Conservation (phyloP, 53 echinoderm and acorn worm species). For the Holothuria scabra region DNA sequence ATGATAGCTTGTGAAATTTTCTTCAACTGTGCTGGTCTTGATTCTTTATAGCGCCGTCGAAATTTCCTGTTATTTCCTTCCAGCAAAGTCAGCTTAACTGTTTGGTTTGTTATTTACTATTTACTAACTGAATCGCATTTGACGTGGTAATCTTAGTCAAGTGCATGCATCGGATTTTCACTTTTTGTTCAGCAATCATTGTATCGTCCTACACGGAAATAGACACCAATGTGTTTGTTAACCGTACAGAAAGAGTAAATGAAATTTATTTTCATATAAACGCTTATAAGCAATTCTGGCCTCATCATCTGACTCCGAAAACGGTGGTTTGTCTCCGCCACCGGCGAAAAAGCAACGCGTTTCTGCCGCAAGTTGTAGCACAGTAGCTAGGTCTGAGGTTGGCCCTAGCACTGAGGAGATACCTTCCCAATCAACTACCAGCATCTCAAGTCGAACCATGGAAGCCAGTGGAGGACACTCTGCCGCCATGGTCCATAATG, state of each 20-base stretch:
- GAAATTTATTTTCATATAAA: conserved; percentile 28
- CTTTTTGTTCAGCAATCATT: background rate
- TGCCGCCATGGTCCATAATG: conserved; percentile 74
- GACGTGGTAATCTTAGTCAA: too few species aligned
- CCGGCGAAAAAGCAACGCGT: conserved; percentile 99
- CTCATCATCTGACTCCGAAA: conserved; percentile 99
- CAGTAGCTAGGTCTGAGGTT: conserved; percentile 55
- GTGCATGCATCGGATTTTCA: conserved; percentile 1
- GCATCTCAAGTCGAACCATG: conserved; percentile 19
- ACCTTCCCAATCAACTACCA: conserved; percentile 42
- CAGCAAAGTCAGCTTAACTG: conserved; percentile 22
- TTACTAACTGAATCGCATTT: too few species aligned
- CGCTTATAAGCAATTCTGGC: conserved; percentile 93
- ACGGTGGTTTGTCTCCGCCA: conserved; percentile 99
- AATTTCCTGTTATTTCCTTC: background rate
- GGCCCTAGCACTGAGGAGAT: conserved; percentile 56
- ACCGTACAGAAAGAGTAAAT: background rate
- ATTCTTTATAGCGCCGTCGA: conserved; percentile 43
- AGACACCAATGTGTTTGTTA: background rate
- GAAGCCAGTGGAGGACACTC: conserved; percentile 57
- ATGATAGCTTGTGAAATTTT: conserved; percentile 6
- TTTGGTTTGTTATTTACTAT: background rate
- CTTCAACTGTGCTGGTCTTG: conserved; percentile 6
- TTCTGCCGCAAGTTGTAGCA: conserved; percentile 82
- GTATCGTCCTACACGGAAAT: conserved; percentile 15